phyloP scores from a whole-genome alignment of 2,113 vertebrate species.

The Urocitellus parryii region DNA sequence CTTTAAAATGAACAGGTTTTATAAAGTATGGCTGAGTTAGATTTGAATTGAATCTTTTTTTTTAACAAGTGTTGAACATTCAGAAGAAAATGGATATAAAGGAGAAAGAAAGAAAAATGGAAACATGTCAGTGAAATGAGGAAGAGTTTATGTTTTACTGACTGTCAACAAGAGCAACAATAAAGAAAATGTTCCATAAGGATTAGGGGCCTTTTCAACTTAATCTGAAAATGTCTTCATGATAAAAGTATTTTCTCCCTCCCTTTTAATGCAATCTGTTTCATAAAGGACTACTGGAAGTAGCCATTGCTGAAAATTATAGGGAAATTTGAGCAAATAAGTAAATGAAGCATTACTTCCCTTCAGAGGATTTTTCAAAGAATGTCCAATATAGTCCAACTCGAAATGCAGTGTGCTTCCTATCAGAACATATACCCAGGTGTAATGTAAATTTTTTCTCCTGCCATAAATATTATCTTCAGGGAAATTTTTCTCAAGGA shows the following conservation, averaged over 20 bases:
- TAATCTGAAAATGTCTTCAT: slow-evolving; percentile 23
- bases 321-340: slow-evolving; percentile 63
- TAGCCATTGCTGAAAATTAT: slow-evolving; percentile 32
- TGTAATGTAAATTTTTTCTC: slow-evolving; percentile 57
- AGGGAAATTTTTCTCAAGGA: slow-evolving; percentile 75
- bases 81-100: background rate
- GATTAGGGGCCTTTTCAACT: background rate
- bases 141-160: background rate
- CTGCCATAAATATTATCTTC: slow-evolving; percentile 64
- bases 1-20: background rate
- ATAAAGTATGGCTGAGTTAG: background rate
- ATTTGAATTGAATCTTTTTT: background rate
- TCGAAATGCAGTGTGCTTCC: slow-evolving; percentile 52
- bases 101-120: background rate
- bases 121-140: background rate
- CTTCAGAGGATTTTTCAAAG: slow-evolving; percentile 64
- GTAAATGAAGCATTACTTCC: slow-evolving; percentile 59
- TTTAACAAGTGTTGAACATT: background rate
- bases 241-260: background rate
- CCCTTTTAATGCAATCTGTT: background rate
- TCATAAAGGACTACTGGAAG: background rate
- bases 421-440: slow-evolving; percentile 47
- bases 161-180: background rate
- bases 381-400: slow-evolving; percentile 22
- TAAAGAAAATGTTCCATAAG: background rate